phyloP scores from a whole-genome alignment of 2,888 invertebrate genomes.

The Beris morrisii region DNA sequence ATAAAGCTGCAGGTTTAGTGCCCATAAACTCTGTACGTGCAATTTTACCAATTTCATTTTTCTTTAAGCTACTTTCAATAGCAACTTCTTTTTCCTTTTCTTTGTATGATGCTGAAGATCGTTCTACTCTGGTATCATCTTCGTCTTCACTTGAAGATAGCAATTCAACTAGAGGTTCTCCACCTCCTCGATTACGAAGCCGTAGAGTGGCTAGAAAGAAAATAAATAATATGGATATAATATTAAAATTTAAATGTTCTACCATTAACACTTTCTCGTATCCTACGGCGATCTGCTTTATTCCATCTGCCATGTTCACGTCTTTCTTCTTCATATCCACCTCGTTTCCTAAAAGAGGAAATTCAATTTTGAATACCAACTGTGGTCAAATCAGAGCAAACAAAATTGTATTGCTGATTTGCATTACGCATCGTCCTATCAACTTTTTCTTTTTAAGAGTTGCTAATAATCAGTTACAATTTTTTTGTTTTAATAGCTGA shows the following conservation, averaged over 20 bases:
- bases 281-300: conserved; percentile 50
- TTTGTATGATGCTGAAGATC: conserved; percentile 7
- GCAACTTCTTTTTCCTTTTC: not conserved
- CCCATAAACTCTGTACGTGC: not conserved
- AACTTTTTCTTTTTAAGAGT: too few relatives aligned
- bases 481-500: too few relatives aligned
- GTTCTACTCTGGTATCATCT: conserved; percentile 40
- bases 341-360: conserved; percentile 49
- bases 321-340: conserved; percentile 54
- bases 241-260: not conserved
- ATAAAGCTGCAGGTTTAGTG: not conserved
- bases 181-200: conserved; percentile 46
- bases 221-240: not conserved
- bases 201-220: conserved; percentile 47
- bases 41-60: not conserved
- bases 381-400: too few relatives aligned
- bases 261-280: conserved; percentile 54
- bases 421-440: too few relatives aligned
- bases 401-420: too few relatives aligned
- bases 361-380: not conserved
- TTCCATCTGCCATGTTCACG: conserved; percentile 53
- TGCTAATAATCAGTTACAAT: too few relatives aligned
- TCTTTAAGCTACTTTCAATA: not conserved
- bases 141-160: conserved; percentile 50
- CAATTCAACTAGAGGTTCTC: conserved; percentile 45